A percentile compares a stretch with the other conserved stretches of the same genome.
Conservation (phyloP, 2,797 vertebrate genomes). For the Hephaestus fuliginosus region DNA sequence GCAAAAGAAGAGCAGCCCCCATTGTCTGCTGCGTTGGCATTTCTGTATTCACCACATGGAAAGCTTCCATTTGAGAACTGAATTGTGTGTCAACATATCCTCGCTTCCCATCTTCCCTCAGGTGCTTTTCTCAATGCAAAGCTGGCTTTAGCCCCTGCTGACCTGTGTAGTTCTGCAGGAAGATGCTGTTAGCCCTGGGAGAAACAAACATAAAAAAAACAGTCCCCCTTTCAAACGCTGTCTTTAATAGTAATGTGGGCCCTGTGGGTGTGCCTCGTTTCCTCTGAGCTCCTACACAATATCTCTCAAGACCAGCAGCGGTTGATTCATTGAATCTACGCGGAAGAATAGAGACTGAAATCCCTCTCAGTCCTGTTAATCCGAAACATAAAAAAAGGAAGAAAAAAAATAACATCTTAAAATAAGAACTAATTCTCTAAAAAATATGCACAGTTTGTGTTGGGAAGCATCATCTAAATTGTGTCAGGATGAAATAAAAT, state of each 20-base stretch:
- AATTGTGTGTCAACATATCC: conserved; percentile 70
- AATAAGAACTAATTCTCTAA: conserved; percentile 41
- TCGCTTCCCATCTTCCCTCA: conserved; percentile 66
- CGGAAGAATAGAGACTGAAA: conserved; percentile 45
- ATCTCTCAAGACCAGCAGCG: conserved; percentile 54
- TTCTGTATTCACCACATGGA: conserved; percentile 68
- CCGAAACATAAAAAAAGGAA: conserved; percentile 40
- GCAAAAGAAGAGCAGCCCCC: conserved; percentile 14
- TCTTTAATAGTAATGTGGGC: conserved; percentile 70
- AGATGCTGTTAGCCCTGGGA: conserved; percentile 62
- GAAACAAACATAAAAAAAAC: conserved; percentile 66
- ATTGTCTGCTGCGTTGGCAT: conserved; percentile 48
- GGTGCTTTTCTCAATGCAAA: conserved; percentile 70
- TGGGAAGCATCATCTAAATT: conserved; percentile 27
- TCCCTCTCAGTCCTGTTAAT: conserved; percentile 54
- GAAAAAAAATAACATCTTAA: neutral
- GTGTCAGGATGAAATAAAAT: conserved; percentile 47
- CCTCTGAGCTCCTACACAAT: conserved; percentile 55
- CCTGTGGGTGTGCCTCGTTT: conserved; percentile 56
- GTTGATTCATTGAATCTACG: conserved; percentile 48
- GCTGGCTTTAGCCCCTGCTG: conserved; percentile 75
- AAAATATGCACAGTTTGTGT: conserved; percentile 29
- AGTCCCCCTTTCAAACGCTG: conserved; percentile 49
- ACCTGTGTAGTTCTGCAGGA: conserved; percentile 73
- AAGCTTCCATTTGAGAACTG: conserved; percentile 61